Evolutionary conservation across 2,113 vertebrate genomes (phyloP).

Genomic region (Cranoglanis bouderius): DNA sequence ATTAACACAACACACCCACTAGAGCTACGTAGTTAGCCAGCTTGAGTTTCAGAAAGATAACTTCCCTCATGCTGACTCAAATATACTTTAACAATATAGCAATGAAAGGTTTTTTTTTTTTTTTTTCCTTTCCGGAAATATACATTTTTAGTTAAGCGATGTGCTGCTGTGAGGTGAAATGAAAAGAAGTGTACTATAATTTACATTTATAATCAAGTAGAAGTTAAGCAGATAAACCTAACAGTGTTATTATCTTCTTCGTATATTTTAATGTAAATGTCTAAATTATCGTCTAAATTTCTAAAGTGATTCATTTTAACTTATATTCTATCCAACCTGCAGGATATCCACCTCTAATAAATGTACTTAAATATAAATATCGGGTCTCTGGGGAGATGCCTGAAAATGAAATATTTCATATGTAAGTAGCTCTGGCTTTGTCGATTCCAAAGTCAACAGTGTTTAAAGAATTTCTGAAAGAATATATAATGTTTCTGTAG

Average conservation of each 20-base stretch:
- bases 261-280: too few relatives aligned
- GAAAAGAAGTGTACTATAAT: not conserved
- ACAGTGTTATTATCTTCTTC: not conserved
- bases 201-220: not conserved
- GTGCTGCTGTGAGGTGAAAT: not conserved
- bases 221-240: not conserved
- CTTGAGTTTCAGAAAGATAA: not conserved
- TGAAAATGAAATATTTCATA: not conserved
- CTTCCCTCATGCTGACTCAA: not conserved
- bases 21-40: not conserved
- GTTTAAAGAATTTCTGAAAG: not conserved
- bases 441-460: not conserved
- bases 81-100: not conserved
- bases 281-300: too few relatives aligned
- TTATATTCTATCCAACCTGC: not conserved
- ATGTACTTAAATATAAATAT: not conserved
- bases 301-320: not conserved
- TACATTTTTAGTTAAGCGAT: not conserved
- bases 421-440: not conserved
- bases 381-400: not conserved
- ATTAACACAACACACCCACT: not conserved
- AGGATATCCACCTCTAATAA: not conserved
- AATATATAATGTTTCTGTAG: not conserved
- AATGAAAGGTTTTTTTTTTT: not conserved
- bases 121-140: not conserved